Evolutionary conservation across 2,888 invertebrate species (phyloP).

Genomic region (Actias luna): DNA sequence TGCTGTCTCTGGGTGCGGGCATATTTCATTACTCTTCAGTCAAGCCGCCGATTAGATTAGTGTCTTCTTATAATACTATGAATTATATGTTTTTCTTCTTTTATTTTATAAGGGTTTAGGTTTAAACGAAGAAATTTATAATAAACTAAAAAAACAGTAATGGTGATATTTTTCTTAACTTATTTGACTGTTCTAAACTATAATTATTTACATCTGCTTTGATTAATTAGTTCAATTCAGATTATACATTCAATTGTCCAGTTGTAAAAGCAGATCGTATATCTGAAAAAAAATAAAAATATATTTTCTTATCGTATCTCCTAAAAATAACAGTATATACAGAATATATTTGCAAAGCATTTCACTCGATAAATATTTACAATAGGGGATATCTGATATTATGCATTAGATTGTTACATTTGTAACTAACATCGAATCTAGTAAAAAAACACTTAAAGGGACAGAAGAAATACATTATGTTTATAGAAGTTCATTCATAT

Average conservation of each 20-base stretch:
- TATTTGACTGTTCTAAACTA: no score
- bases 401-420: neutral
- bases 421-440: neutral
- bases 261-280: neutral
- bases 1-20: constrained; percentile 54
- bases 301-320: neutral
- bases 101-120: neutral
- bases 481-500: constrained; percentile 35
- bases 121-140: no score
- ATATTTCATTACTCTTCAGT: constrained; percentile 56
- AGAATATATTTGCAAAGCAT: neutral
- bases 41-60: constrained; percentile 58
- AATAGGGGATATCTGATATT: neutral
- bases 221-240: neutral
- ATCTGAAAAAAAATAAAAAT: neutral
- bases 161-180: no score
- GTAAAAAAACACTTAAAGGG: neutral
- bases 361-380: neutral
- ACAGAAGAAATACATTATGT: neutral
- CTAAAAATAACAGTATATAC: neutral
- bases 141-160: no score
- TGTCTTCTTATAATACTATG: constrained; percentile 37
- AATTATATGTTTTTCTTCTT: neutral
- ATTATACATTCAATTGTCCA: neutral
- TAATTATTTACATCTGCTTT: neutral